Base-by-base conservation (phyloP, 2,888 invertebrate species). In the Cryptosula pallasiana region DNA sequence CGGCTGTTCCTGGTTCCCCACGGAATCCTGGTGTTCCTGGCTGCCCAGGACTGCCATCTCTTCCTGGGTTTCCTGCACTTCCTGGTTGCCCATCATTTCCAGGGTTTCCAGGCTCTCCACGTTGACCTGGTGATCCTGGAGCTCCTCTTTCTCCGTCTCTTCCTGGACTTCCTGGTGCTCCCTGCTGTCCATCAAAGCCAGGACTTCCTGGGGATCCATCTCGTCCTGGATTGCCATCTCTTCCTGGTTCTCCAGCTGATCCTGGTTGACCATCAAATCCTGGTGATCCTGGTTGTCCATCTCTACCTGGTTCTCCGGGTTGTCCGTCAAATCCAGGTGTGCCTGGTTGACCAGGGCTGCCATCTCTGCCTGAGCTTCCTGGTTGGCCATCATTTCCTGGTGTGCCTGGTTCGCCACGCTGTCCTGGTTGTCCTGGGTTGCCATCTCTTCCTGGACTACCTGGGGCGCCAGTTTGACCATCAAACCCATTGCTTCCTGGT, bases 31-130 rank as follows among this genome's bases (percentile, higher is more conserved):
- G 29, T 32, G 2, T 2, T 5, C 63, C 63, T 29, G 25, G 29
- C 16, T 32, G 34, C 32, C 63, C 63, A 34, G 63, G 63, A n/a
- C 29, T 13, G 2, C 63, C 63, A 32, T 27, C 13, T 32, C 3
- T 2, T 5, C 63, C 63, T 29, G 25, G 29, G 13, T 32, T 16
- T 63, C 63, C 63, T 29, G 20, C 32, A 63, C 20, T 25, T 32
- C 63, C 63, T 32, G 63, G 32, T 34, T 20, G 34, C 32, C 76
- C 76, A 23, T 29, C 27, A 25, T 35, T 20, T 20, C 63, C 63
- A 32, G 25, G 63, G 2, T 63, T 32, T 27, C 63, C 63, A 25
- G 63, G 2, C 32, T 27, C 63, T 63, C 63, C 63, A 32, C 13
- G 25, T 63, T 27, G 20, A 16, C 63, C 63, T 29, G 29, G 32